phyloP scores from a whole-genome alignment of 2,797 vertebrate genomes.

The Eptatretus atami region DNA sequence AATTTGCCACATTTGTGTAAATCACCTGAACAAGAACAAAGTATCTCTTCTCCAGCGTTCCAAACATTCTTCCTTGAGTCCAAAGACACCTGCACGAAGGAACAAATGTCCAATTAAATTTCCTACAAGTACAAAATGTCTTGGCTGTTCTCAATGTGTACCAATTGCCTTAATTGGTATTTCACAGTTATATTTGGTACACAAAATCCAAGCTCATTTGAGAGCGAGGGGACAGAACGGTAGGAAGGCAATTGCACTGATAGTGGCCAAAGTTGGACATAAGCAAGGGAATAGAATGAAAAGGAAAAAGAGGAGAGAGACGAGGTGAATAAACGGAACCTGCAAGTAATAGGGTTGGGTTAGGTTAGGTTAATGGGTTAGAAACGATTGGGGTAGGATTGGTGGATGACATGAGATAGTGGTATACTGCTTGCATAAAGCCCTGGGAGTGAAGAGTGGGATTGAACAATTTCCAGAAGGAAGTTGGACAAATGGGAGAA shows the following conservation, averaged over 20 bases:
- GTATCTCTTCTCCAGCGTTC: slow-evolving; percentile 97
- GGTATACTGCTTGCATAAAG: too few relatives aligned
- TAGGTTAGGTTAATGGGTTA: not conserved
- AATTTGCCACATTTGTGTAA: too few relatives aligned
- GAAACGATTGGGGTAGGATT: not conserved
- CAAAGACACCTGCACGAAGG: slow-evolving; percentile 43
- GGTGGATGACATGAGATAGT: not conserved
- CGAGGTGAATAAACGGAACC: not conserved
- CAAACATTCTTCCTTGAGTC: slow-evolving; percentile 92
- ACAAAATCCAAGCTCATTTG: too few relatives aligned
- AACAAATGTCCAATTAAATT: slow-evolving; percentile 6
- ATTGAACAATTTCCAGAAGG: too few relatives aligned
- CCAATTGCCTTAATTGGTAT: too few relatives aligned
- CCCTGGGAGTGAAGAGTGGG: too few relatives aligned
- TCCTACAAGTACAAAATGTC: too few relatives aligned
- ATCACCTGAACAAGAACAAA: slow-evolving; percentile 92
- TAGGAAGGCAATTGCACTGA: too few relatives aligned
- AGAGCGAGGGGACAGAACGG: too few relatives aligned
- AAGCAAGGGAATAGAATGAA: not conserved
- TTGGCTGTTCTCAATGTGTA: too few relatives aligned
- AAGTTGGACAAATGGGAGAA: too few relatives aligned
- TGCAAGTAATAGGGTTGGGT: not conserved
- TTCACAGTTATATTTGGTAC: too few relatives aligned
- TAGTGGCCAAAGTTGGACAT: not conserved
- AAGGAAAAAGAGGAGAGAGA: not conserved